Evolutionary conservation across 2,888 invertebrate genomes (phyloP), one percentile per base, ranked within the genome.

Genomic region (Tetranychus piercei): DNA sequence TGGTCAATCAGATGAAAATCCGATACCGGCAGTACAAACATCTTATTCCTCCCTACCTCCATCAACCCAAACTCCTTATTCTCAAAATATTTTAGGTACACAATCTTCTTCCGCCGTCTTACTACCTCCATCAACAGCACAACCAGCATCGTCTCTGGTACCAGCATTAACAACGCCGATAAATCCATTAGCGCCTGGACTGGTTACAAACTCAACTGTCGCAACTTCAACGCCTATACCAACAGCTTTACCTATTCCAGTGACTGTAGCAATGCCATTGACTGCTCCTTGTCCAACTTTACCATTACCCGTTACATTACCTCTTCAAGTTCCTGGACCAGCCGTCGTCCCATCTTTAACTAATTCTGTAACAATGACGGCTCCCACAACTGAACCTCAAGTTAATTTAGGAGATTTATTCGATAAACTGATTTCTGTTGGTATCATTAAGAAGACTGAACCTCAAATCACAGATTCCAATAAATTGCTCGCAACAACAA

Each of bases 381-480:
- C 34, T 34, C 66, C 73, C 6, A 66, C 43, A 71, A 7, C 23
- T 6, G 43, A 74, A n/a, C 71, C 75, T 20, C 69, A 83, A 5
- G 90, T 69, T 43, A 71, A 92, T 80, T 89, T 95, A 43, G 89
- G 87, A 77, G 91, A 91, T 78, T 83, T 95, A 44, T 90, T 93
- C 81, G 88, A 90, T 77, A 91, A 91, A 82, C 83, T 95, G 8
- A 88, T 94, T 1, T 90, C 90, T 0, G 89, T 90, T 1, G 94
- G 91, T n/a, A 88, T 91, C 73, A 87, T 91, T 22, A 43, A 44
- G 6, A n/a, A 6, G 8, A 71, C 55, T 55, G 55, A 55, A 55
- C 55, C 55, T 55, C 55, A 55, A 67, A 23, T 15, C 43, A 44
- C 34, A 7, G 55, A 55, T 66, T 73, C 65, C 66, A 66, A 34